Evolutionary conservation across 2,888 invertebrate genomes (phyloP).

Genomic region (Aphrophora alni): DNA sequence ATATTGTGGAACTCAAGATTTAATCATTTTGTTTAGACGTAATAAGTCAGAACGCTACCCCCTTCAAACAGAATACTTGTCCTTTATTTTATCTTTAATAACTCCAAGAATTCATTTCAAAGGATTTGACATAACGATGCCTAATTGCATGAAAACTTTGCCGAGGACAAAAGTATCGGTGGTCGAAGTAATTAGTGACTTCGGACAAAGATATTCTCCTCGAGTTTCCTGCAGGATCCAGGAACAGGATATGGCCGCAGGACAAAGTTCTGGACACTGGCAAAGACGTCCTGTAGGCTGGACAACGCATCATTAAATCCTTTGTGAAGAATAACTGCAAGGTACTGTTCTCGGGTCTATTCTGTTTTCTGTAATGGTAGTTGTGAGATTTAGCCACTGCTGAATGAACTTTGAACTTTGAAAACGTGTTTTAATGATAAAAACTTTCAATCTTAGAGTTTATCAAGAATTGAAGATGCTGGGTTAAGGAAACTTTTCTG

Average conservation of each 20-base stretch:
- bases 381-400: too few species aligned
- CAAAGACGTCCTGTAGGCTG: neutral
- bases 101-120: neutral
- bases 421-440: too few species aligned
- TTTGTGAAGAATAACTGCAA: neutral
- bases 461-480: too few species aligned
- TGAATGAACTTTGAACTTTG: too few species aligned
- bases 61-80: too few species aligned
- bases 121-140: neutral
- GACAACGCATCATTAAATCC: neutral
- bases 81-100: too few species aligned
- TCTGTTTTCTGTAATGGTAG: neutral
- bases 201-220: neutral
- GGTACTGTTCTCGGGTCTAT: neutral
- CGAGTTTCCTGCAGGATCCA: neutral
- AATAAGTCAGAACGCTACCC: too few species aligned
- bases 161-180: neutral
- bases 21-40: too few species aligned
- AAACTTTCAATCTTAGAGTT: too few species aligned
- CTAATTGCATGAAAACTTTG: neutral
- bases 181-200: neutral
- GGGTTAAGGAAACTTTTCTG: too few species aligned
- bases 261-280: too few species aligned
- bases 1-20: too few species aligned
- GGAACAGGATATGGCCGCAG: neutral